These are phyloP conservation scores for Megalops atlanticus DNA, from an alignment of 2,113 vertebrate species.

Conservation along the genomic window DNA sequence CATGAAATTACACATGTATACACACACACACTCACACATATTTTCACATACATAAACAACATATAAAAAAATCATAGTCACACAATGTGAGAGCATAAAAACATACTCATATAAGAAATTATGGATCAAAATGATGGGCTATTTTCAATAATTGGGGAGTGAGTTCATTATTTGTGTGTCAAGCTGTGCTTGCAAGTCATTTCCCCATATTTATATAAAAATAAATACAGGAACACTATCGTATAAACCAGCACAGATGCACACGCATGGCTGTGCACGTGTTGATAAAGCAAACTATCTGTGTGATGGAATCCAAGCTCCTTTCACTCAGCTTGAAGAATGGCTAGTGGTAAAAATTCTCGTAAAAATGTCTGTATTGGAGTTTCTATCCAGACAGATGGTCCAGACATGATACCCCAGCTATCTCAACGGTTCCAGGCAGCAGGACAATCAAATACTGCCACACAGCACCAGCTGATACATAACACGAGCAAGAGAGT, in stretches of 20 bases:
- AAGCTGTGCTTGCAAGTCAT: background rate
- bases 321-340: background rate
- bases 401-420: background rate
- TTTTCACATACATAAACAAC: too few species aligned
- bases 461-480: background rate
- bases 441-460: background rate
- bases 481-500: background rate
- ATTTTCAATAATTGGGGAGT: too few species aligned
- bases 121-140: too few species aligned
- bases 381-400: constrained; percentile 6
- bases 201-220: background rate
- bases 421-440: background rate
- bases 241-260: too few species aligned
- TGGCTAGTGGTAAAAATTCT: background rate
- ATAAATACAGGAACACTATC: too few species aligned
- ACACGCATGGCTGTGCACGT: background rate
- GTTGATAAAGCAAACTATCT: background rate
- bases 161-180: too few species aligned
- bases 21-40: too few species aligned
- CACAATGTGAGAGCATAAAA: too few species aligned
- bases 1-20: too few species aligned
- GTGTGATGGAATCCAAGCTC: too few species aligned
- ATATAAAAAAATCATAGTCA: too few species aligned
- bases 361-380: background rate
- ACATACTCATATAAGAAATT: too few species aligned